Conservation (phyloP, 2,113 vertebrate genomes). For the Turnix velox region DNA sequence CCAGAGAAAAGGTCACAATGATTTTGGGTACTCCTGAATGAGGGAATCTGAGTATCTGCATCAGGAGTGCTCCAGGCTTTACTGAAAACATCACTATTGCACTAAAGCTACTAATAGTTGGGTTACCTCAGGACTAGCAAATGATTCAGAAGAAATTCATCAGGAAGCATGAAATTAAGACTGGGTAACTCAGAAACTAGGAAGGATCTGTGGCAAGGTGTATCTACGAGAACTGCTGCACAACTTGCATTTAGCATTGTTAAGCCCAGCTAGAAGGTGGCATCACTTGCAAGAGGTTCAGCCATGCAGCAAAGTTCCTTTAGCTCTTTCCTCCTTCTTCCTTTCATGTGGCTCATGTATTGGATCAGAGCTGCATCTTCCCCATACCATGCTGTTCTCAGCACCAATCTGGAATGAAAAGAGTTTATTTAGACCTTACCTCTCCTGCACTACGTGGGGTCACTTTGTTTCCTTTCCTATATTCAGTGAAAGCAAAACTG, state of each 20-base stretch:
- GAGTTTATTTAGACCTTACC: background rate
- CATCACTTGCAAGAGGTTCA: background rate
- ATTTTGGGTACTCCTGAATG: slow-evolving; percentile 5
- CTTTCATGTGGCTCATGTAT: background rate
- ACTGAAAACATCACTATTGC: background rate
- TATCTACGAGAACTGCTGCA: background rate
- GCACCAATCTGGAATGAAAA: background rate
- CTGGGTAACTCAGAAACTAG: background rate
- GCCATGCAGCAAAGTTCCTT: background rate
- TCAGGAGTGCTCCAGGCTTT: background rate
- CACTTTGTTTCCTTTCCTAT: background rate
- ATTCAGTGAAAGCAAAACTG: background rate
- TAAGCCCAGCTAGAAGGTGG: background rate
- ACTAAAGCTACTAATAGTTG: background rate
- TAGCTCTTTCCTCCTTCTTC: background rate
- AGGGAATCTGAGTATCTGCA: background rate
- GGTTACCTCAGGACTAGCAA: background rate
- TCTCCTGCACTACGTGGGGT: background rate
- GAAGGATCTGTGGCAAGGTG: background rate
- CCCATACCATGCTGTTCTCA: fast-evolving
- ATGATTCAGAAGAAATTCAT: background rate
- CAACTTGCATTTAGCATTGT: background rate
- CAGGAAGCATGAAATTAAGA: background rate
- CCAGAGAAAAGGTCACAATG: background rate
- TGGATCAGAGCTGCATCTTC: background rate